Conservation (phyloP, 2,113 vertebrate genomes). For the Tychaedon coryphoeus region DNA sequence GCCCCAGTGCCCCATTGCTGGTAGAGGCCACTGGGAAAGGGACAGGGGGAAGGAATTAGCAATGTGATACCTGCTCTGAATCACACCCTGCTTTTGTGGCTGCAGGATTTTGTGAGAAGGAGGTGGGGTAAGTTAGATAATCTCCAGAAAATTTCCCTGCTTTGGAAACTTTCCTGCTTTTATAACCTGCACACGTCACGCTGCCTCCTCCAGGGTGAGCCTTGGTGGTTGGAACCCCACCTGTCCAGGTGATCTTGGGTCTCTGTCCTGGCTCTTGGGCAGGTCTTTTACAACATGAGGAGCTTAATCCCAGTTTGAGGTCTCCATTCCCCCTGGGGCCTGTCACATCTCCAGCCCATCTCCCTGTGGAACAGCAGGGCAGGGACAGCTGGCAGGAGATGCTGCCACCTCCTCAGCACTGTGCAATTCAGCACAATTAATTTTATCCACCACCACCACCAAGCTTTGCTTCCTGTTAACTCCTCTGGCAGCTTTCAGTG, state of each 20-base stretch:
- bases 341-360: neutral
- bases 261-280: neutral
- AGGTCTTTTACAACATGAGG: neutral
- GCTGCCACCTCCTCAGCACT: neutral
- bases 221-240: fast-evolving
- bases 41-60: neutral
- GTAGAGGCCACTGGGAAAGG: neutral
- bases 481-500: neutral
- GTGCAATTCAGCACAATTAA: neutral
- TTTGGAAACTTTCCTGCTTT: neutral
- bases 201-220: neutral
- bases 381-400: neutral
- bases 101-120: neutral
- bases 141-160: neutral
- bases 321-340: neutral
- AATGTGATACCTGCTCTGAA: neutral
- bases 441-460: neutral
- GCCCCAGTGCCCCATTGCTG: neutral
- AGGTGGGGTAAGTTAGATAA: neutral
- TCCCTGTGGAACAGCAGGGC: neutral
- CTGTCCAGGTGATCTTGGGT: neutral
- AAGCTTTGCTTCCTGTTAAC: neutral
- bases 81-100: neutral
- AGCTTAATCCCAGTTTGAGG: neutral
- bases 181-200: fast-evolving